Evolutionary conservation across 2,113 vertebrate genomes (phyloP), one percentile per base, ranked within the genome.

Genomic region (Carlito syrichta): DNA sequence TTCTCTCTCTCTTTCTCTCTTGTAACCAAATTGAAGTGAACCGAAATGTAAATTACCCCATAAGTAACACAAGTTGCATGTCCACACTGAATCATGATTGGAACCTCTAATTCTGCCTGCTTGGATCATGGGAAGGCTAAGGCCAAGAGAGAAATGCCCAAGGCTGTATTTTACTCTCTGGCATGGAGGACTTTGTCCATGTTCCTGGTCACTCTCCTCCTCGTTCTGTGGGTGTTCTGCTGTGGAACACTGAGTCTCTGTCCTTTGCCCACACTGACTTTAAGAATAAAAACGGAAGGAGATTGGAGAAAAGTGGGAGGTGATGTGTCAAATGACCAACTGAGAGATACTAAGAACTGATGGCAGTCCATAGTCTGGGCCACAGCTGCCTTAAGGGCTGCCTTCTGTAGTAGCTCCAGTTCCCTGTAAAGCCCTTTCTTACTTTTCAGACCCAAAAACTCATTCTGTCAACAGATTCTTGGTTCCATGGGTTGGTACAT

Each of bases 401-500:
- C 54, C 22, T 8, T 17, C 14, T 13, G 60, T 69, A 32, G 4
- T 71, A 56, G 54, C 6, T 1, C 27, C 7, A 3, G 38, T 68
- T 69, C 27, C 38, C 88, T 3, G 20, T 71, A 40, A 43, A 54
- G 16, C 38, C 60, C 9, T 86, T 58, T 9, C 40, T 56, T 74
- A 40, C 60, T 20, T 96, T 94, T 97, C 97, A 99, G 99, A 99
- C 50, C 99, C 99, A 71, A 99, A 99, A 95, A 86, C 96, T 56
- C 1, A 96, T 3, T n/a, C 0, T n/a, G 0, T 0, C 27, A 99
- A 99, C 78, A 88, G 14, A 0, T 98, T 98, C 71, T 0, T 99
- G 25, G 54, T 91, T 56, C 94, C 98, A 17, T 99, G 99, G 99
- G 98, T 99, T 89, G 99, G 99, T 99, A 98, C 97, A 98, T 94